Evolutionary conservation across 2,888 invertebrate species (phyloP).

Genomic region (Drosophila neonasuta): DNA sequence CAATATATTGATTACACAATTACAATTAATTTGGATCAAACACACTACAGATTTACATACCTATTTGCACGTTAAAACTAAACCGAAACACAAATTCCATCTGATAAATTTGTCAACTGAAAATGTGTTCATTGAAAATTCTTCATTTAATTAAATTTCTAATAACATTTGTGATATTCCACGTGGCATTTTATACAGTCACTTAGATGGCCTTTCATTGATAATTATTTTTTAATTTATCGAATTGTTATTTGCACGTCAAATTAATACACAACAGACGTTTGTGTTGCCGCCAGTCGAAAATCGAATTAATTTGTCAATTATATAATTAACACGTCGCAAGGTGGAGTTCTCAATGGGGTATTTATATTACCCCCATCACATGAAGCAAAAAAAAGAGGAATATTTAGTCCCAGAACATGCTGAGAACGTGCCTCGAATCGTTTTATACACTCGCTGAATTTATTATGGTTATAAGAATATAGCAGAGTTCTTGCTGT

Average conservation of each 20-base stretch:
- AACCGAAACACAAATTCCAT: neutral
- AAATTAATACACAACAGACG: constrained; percentile 40
- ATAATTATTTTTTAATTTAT: constrained; percentile 9
- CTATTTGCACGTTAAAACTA: neutral
- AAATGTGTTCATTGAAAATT: neutral
- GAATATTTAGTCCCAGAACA: neutral
- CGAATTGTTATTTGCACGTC: constrained; percentile 21
- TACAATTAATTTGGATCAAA: too few relatives aligned
- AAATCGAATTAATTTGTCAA: constrained; percentile 58
- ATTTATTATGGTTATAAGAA: neutral
- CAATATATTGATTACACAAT: too few relatives aligned
- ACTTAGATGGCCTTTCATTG: constrained; percentile 3
- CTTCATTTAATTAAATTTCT: constrained; percentile 1
- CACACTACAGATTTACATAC: neutral
- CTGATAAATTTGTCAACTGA: neutral
- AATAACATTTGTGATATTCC: neutral
- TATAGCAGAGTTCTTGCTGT: too few relatives aligned
- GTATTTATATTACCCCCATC: neutral
- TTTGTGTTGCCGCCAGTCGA: constrained; percentile 26
- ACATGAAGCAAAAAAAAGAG: neutral
- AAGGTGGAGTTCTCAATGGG: constrained; percentile 12
- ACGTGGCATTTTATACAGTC: neutral
- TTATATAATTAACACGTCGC: constrained; percentile 52
- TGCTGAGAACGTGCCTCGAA: constrained; percentile 43
- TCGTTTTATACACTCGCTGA: constrained; percentile 16